Percentiles rank a stretch among this genome's conserved stretches.
phyloP scores from a whole-genome alignment of 2,888 invertebrate species.

The Andrena praecox region DNA sequence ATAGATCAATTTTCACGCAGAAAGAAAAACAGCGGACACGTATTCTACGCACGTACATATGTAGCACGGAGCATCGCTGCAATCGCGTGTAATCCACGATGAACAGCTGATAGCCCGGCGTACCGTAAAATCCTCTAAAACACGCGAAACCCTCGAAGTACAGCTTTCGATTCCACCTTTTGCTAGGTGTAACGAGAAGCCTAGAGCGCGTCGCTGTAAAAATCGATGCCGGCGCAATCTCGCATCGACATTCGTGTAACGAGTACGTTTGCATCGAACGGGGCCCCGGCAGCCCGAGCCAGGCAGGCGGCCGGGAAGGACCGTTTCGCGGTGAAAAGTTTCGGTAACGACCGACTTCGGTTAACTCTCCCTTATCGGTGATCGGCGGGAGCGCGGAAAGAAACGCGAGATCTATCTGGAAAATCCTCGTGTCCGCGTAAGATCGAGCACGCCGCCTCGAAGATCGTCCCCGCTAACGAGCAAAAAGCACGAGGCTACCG shows the following conservation, averaged over 20 bases:
- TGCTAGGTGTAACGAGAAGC: constrained; percentile 32
- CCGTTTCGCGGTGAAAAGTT: constrained; percentile 7
- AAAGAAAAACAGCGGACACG: constrained; percentile 3
- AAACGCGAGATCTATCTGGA: constrained; percentile 40
- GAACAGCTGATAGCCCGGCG: constrained; percentile 49
- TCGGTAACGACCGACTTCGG: not conserved
- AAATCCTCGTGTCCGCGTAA: constrained; percentile 45
- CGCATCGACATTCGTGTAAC: constrained; percentile 3
- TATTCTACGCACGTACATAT: not conserved
- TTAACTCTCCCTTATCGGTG: not conserved
- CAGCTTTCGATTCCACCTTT: constrained; percentile 44
- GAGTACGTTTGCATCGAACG: not conserved
- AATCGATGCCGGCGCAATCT: constrained; percentile 40
- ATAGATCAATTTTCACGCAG: constrained; percentile 9
- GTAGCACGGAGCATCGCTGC: not conserved
- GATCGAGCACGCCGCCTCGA: constrained; percentile 21
- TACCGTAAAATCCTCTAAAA: constrained; percentile 53
- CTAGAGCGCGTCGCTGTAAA: not conserved
- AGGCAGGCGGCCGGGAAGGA: not conserved
- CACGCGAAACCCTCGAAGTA: constrained; percentile 52
- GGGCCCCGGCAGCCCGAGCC: too few relatives aligned
- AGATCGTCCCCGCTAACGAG: constrained; percentile 58
- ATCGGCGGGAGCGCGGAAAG: not conserved
- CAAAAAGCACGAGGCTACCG: constrained; percentile 63
- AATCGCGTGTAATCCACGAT: constrained; percentile 51